Evolutionary conservation across 2,888 invertebrate species (phyloP).

Genomic region (Hipparchia semele): DNA sequence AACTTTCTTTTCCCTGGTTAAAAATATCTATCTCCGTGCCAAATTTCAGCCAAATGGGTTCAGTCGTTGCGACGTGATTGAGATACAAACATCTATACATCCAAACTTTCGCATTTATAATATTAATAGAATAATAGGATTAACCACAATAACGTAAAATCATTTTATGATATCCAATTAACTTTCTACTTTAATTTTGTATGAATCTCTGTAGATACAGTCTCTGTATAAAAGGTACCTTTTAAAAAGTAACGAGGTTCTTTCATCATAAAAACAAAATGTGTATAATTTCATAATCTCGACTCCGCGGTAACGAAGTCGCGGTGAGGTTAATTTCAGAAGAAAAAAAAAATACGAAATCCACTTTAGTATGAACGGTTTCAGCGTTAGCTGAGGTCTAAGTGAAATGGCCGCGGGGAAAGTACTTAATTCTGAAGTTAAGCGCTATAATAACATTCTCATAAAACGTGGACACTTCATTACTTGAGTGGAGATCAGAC

Average conservation of each 20-base stretch:
- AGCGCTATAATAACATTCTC: constrained; percentile 8
- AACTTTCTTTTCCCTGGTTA: too few relatives aligned
- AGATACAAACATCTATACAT: too few relatives aligned
- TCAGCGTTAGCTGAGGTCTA: constrained; percentile 24
- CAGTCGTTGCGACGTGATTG: too few relatives aligned
- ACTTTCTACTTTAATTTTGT: neutral
- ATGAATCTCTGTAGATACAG: constrained; percentile 6
- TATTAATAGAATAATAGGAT: too few relatives aligned
- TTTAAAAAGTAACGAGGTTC: constrained; percentile 7
- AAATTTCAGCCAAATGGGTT: too few relatives aligned
- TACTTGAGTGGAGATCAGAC: neutral
- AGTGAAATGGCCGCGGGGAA: constrained; percentile 33
- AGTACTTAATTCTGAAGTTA: constrained; percentile 29
- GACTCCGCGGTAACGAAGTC: constrained; percentile 11
- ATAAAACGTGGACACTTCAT: neutral
- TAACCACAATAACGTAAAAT: too few relatives aligned
- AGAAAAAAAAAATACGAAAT: constrained; percentile 19
- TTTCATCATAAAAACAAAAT: constrained; percentile 11
- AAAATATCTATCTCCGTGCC: too few relatives aligned
- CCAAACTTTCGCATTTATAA: too few relatives aligned
- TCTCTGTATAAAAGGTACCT: neutral
- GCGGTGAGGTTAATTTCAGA: constrained; percentile 21
- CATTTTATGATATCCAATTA: neutral
- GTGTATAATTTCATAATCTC: constrained; percentile 22
- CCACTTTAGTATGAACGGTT: constrained; percentile 25